Base-by-base conservation (phyloP, 2,113 vertebrate species). In the Melanerpes aurifrons region DNA sequence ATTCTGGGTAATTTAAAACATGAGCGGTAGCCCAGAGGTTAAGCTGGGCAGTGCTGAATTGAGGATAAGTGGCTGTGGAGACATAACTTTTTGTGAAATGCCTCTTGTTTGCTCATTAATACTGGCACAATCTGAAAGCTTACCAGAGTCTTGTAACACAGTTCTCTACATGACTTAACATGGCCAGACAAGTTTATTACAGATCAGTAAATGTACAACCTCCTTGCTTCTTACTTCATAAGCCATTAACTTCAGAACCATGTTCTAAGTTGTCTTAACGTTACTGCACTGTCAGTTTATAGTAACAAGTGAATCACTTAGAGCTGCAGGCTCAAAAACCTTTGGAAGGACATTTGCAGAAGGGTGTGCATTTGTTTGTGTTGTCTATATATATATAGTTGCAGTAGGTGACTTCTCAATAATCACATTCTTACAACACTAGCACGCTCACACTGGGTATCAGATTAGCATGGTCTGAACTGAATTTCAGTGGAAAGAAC, bases 151-250 rank as follows among this genome's bases (percentile, higher is more conserved):
- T 92, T 48, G 45, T 81, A 89, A 82, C 48, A 32, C 77, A 68
- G 93, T 74, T 86, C 91, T 69, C 48, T 72, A 35, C 87, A 75
- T 94, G 94, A 92, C 58, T 86, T 94, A 86, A 91, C 87, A 83
- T 18, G 64, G 87, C 69, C 81, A 73, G 59, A 43, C 74, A 68
- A 28, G 57, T 78, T 92, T 93, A 95, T 94, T 95, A 95, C 53
- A 94, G 89, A 68, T 72, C 53, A 77, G 61, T 72, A 94, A 77
- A 91, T 32, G 48, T 85, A 58, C 81, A 96, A 86, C 91, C 69
- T 94, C 40, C 75, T 91, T 3, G 14, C 63, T 92, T 89, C 94
- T 96, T 86, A 72, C 80, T 94, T 66, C 91, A 75, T 69, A 86
- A 83, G 85, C 85, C 82, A 95, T 84, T 91, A 87, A 81, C 45